These are phyloP conservation scores for Chloroclysta siterata DNA, from an alignment of 2,888 invertebrate species.

Conservation along the genomic window DNA sequence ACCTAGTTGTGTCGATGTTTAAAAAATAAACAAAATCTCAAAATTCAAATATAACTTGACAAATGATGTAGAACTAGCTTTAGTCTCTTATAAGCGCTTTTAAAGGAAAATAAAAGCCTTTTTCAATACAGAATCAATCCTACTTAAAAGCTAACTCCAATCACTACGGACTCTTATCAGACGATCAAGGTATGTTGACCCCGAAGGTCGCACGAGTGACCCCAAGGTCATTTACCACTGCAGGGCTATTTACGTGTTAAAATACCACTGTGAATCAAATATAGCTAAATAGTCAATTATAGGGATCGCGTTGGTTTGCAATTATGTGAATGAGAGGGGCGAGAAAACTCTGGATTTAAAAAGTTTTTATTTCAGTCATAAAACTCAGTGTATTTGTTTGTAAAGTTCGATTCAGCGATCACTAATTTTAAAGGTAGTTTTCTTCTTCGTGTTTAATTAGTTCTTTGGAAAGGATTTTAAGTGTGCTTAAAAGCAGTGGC, in stretches of 20 bases:
- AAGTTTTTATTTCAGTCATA: neutral
- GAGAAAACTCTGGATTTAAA: neutral
- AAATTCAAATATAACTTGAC: neutral
- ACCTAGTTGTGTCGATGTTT: too few species aligned
- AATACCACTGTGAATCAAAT: conserved; percentile 15
- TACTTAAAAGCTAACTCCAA: conserved; percentile 21
- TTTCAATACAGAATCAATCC: conserved; percentile 6
- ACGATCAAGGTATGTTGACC: conserved; percentile 27
- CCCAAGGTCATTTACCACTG: conserved; percentile 20
- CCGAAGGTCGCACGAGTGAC: conserved; percentile 25
- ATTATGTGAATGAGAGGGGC: conserved; percentile 4
- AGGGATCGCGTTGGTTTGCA: conserved; percentile 11
- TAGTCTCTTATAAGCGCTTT: neutral
- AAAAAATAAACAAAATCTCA: neutral
- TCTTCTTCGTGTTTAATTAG: too few species aligned
- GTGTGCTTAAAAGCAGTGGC: too few species aligned
- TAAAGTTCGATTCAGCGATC: too few species aligned
- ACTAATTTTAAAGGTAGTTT: too few species aligned
- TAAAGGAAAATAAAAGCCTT: conserved; percentile 5
- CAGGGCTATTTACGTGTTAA: conserved; percentile 18
- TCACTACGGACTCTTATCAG: conserved; percentile 23
- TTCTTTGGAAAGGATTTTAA: too few species aligned
- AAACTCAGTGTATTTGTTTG: neutral
- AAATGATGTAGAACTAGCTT: neutral
- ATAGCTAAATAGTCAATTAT: neutral